Evolutionary conservation across 2,888 invertebrate genomes (phyloP), one percentile per base, ranked within the genome.

Genomic region (Tetramorium bicarinatum): DNA sequence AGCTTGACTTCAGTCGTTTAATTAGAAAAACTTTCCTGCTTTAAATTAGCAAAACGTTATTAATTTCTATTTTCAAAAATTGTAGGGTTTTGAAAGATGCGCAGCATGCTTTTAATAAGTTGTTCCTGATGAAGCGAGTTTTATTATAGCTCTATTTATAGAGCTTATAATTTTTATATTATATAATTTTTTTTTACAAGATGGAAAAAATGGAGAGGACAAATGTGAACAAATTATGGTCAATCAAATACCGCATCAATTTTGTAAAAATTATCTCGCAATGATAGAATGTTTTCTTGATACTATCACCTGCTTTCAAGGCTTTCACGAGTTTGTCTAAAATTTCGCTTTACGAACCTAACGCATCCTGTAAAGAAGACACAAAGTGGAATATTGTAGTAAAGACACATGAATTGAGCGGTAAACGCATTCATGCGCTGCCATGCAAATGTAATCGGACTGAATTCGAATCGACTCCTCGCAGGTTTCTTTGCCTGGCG

Each of bases 391-490:
- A 8, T 21, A 21, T 41, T 13, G 52, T 9, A 15, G n/a, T n/a
- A 44, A n/a, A 54, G n/a, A 13, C 44, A 11, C 15, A 11, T 11
- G 21, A 59, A 79, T 79, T 71, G 47, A 79, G 11, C 56, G 59
- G 15, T 71, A 71, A 59, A 59, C 47, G 34, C 54, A 67, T 77
- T 54, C 67, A 25, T 38, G 21, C 18, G 67, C 38, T 25, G 38
- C 25, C 41, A 34, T 13, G 29, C 29, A 54, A 66, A 41, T 41
- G 29, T 56, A 52, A 18, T 34, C 41, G n/a, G 29, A 21, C 44
- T 56, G 44, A 77, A 34, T 77, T 29, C n/a, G 44, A 77, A 54
- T 77, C 54, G 41, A 7, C 25, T 66, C 9, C 7, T 67, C n/a
- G 34, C 25, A n/a, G n/a, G 21, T 25, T 74, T n/a, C 75, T 18